Evolutionary conservation across 2,797 vertebrate genomes (phyloP).

Genomic region (Mus spretus): DNA sequence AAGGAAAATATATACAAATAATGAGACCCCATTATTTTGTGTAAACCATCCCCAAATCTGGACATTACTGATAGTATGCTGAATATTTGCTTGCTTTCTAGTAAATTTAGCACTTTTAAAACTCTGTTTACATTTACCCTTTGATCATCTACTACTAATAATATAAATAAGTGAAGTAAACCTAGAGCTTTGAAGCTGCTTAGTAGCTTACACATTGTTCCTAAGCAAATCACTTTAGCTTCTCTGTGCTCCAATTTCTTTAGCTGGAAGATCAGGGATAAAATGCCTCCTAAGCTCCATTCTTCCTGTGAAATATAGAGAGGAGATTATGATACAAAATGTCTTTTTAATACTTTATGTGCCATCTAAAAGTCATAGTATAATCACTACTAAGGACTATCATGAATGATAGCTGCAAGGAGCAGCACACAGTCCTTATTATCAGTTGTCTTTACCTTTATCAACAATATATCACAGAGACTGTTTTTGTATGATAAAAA

Average conservation of each 20-base stretch:
- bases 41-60: background rate
- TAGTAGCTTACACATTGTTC: background rate
- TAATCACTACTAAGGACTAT: conserved; percentile 21
- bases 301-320: conserved; percentile 60
- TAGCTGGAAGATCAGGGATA: conserved; percentile 4
- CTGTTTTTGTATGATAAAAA: conserved; percentile 7
- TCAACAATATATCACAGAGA: background rate
- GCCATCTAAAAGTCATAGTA: conserved; percentile 50
- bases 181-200: background rate
- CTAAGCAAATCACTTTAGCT: conserved; percentile 21
- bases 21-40: background rate
- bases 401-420: conserved; percentile 13
- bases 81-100: background rate
- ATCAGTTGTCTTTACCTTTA: conserved; percentile 45
- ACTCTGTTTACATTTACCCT: conserved; percentile 28
- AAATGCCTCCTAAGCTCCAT: background rate
- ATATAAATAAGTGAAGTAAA: background rate
- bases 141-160: background rate
- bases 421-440: background rate
- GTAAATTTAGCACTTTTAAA: conserved; percentile 9
- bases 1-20: background rate
- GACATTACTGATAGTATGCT: background rate
- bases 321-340: background rate
- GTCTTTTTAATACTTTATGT: conserved; percentile 49
- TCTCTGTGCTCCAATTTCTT: background rate